These are phyloP conservation scores for Lamprologus speciosus DNA, from an alignment of 2,113 vertebrate genomes.

Conservation along the genomic window DNA sequence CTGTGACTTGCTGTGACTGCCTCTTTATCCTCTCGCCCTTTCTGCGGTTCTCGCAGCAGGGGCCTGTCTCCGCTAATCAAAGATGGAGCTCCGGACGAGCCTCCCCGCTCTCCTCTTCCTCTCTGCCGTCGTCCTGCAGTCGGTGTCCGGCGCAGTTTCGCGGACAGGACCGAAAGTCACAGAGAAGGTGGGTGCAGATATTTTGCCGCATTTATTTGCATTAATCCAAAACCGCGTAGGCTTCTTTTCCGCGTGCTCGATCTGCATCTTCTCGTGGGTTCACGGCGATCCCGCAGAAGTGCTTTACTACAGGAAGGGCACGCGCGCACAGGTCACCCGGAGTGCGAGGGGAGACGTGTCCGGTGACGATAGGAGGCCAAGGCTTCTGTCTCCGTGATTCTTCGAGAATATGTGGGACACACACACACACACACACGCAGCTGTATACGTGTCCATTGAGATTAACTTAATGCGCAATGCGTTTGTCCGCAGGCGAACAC, in stretches of 20 bases:
- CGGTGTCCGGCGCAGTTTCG: slow-evolving; percentile 15
- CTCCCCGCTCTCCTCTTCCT: slow-evolving; percentile 16
- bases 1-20: not conserved
- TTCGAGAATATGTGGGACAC: not conserved
- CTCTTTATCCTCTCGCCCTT: not conserved
- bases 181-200: slow-evolving; percentile 65
- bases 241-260: not conserved
- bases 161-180: slow-evolving; percentile 72
- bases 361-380: not conserved
- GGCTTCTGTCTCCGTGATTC: not conserved
- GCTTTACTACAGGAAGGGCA: not conserved
- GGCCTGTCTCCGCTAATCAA: not conserved
- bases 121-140: slow-evolving; percentile 10
- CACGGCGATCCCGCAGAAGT: not conserved
- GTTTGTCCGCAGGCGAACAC: not conserved
- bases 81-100: slow-evolving; percentile 43
- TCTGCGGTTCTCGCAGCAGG: not conserved
- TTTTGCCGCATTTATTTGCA: slow-evolving; percentile 1
- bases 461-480: not conserved
- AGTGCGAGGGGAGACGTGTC: too few species aligned
- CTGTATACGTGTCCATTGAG: slow-evolving; percentile 7
- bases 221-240: fast-evolving
- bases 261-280: not conserved
- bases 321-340: not conserved
- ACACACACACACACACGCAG: not conserved